Evolutionary conservation across 1,140 invertebrate species (phyloP).

Genomic region (Diachasmimorpha longicaudata): DNA sequence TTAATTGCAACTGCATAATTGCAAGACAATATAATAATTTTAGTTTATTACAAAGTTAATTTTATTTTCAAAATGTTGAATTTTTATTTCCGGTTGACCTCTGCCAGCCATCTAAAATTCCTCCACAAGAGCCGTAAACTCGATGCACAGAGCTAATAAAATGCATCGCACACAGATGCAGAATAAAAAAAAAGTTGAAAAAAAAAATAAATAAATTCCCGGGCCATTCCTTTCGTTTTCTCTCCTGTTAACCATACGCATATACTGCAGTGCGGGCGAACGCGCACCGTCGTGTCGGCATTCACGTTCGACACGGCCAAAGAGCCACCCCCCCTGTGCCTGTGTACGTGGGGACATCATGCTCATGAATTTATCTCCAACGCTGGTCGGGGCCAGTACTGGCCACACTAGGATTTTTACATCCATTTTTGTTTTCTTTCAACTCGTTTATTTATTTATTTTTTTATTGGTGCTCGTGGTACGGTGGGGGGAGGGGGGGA

Average conservation of each 20-base stretch:
- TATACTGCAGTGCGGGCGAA: neutral
- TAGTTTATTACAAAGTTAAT: no score
- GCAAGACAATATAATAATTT: no score
- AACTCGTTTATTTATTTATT: neutral
- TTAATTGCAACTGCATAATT: no score
- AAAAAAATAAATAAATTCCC: neutral
- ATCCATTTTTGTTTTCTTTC: neutral
- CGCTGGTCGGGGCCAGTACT: neutral
- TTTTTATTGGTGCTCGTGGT: neutral
- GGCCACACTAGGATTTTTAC: neutral
- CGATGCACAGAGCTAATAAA: neutral
- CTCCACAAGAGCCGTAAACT: neutral
- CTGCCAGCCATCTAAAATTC: neutral
- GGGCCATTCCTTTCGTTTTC: slow-evolving; percentile 4
- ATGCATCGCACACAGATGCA: neutral
- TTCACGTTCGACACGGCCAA: slow-evolving; percentile 7
- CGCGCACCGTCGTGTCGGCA: neutral
- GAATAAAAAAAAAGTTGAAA: neutral
- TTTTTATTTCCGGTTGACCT: slow-evolving; percentile 3
- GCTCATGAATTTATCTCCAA: slow-evolving; percentile 1
- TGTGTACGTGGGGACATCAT: slow-evolving; percentile 14
- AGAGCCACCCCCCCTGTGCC: slow-evolving; percentile 5
- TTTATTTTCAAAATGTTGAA: neutral
- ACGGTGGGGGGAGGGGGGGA: neutral
- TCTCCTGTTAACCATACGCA: slow-evolving; percentile 3